A percentile compares a stretch with the other conserved stretches of the same genome.
phyloP scores from a whole-genome alignment of 2,888 invertebrate genomes.

The Micropterix aruncella region DNA sequence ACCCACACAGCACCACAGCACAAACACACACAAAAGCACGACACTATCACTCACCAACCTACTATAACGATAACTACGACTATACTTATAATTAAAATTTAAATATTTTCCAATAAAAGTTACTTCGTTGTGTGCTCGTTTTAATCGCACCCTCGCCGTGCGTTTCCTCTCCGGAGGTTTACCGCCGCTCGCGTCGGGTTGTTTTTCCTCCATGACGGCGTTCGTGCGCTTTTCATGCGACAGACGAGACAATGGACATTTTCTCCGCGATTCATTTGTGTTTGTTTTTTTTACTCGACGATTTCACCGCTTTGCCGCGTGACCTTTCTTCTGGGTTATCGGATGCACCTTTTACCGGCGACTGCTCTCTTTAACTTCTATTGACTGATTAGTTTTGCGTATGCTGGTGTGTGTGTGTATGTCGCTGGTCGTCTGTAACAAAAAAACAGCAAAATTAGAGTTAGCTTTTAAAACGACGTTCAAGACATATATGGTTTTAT shows the following conservation, averaged over 20 bases:
- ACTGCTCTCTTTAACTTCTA: background rate
- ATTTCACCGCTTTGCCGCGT: slow-evolving; percentile 22
- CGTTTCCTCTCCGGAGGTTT: slow-evolving; percentile 10
- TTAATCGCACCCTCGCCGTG: slow-evolving; percentile 26
- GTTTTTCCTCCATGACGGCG: slow-evolving; percentile 25
- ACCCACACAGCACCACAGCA: slow-evolving; percentile 13
- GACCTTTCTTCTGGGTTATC: background rate
- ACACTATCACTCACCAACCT: too few species aligned
- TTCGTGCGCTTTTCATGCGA: slow-evolving; percentile 20
- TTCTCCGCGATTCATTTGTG: slow-evolving; percentile 17
- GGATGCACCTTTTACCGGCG: background rate
- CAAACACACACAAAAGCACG: background rate
- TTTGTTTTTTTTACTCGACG: slow-evolving; percentile 24
- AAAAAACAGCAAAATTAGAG: too few species aligned
- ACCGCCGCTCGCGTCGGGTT: slow-evolving; percentile 16
- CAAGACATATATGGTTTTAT: too few species aligned
- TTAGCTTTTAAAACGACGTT: too few species aligned
- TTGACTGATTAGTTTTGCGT: background rate
- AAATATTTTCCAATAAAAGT: background rate
- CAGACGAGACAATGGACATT: slow-evolving; percentile 24
- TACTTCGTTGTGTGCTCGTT: slow-evolving; percentile 12
- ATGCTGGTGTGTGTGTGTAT: too few species aligned
- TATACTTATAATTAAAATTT: slow-evolving; percentile 1
- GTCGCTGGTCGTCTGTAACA: too few species aligned
- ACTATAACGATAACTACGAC: background rate